Percentiles rank a stretch among this genome's conserved stretches.
Conservation (phyloP, 2,888 invertebrate genomes). For the Galerucella calmariensis region DNA sequence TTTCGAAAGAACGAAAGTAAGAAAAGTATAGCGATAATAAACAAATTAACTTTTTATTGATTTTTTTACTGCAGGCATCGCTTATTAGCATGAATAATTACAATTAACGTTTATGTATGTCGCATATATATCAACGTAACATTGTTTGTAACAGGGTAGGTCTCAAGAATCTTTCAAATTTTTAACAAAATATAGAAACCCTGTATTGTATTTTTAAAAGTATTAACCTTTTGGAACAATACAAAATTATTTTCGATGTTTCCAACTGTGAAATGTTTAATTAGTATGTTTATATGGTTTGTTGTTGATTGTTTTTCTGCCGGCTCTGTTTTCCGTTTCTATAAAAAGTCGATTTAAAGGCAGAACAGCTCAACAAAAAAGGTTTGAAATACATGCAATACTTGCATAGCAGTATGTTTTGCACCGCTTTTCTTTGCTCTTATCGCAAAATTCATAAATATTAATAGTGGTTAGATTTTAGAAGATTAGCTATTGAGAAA, state of each 20-base stretch:
- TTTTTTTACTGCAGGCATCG: slow-evolving; percentile 6
- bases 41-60: not conserved
- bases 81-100: slow-evolving; percentile 10
- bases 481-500: slow-evolving; percentile 27
- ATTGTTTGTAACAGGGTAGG: slow-evolving; percentile 9
- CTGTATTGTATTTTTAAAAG: too few species aligned
- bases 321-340: slow-evolving; percentile 20
- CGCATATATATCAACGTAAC: not conserved
- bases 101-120: slow-evolving; percentile 9
- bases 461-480: slow-evolving; percentile 33
- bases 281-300: not conserved
- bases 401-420: slow-evolving; percentile 40
- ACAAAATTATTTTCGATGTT: too few species aligned
- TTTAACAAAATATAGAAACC: too few species aligned
- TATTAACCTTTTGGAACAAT: too few species aligned
- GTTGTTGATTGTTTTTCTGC: not conserved
- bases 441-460: slow-evolving; percentile 44
- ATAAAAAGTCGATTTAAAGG: slow-evolving; percentile 31
- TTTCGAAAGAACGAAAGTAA: not conserved
- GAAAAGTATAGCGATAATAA: not conserved
- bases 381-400: slow-evolving; percentile 40
- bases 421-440: slow-evolving; percentile 29
- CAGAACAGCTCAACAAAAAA: slow-evolving; percentile 26
- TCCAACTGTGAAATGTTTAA: not conserved
- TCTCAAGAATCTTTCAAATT: not conserved